Percentiles rank a stretch among this genome's conserved stretches.
These are phyloP conservation scores for Neodiprion lecontei DNA, from an alignment of 1,140 invertebrate species.

Conservation along the genomic window DNA sequence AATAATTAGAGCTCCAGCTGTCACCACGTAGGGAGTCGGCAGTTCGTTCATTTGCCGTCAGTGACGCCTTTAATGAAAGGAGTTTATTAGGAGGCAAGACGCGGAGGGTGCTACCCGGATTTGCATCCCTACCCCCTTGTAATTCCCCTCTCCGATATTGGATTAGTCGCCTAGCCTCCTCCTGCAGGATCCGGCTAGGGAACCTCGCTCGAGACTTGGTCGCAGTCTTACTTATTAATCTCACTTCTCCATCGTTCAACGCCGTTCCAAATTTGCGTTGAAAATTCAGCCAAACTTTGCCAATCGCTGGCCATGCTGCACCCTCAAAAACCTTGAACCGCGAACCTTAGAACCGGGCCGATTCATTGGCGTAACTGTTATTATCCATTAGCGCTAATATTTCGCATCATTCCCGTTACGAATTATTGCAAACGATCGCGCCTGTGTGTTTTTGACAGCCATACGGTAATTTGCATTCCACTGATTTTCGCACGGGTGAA, in stretches of 20 bases:
- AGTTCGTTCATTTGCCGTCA: conserved; percentile 29
- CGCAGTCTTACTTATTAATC: conserved; percentile 1
- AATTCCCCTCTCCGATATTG: conserved; percentile 46
- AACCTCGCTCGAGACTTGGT: background rate
- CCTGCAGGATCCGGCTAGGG: conserved; percentile 12
- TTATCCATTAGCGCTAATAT: too few species aligned
- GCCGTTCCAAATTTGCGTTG: background rate
- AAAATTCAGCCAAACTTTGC: background rate
- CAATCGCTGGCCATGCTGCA: background rate
- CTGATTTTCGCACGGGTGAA: too few species aligned
- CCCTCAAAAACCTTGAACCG: too few species aligned
- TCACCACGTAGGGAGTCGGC: conserved; percentile 27
- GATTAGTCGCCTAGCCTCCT: conserved; percentile 42
- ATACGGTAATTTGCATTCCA: too few species aligned
- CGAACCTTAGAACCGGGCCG: too few species aligned
- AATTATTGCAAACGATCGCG: too few species aligned
- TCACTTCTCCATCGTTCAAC: background rate
- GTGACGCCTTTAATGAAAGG: conserved; percentile 31
- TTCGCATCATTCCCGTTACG: too few species aligned
- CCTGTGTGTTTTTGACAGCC: too few species aligned
- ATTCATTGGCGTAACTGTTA: too few species aligned
- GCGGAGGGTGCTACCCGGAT: conserved; percentile 26
- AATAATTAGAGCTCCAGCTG: conserved; percentile 35
- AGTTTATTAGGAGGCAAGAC: conserved; percentile 34
- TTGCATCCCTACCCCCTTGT: conserved; percentile 45